Conservation (phyloP, 2,888 invertebrate species). For the Sminthurinus aureus region DNA sequence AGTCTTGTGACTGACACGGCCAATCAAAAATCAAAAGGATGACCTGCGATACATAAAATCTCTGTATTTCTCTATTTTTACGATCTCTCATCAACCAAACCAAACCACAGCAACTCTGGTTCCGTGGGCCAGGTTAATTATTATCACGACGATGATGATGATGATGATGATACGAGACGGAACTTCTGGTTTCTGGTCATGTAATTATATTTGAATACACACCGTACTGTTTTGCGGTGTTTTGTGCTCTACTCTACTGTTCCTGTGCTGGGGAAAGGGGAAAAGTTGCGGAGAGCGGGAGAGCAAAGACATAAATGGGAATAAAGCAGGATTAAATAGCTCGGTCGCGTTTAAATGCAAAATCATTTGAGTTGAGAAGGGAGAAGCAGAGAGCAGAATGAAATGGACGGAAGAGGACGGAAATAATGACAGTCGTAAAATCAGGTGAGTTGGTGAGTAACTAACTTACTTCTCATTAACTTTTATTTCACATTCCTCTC, state of each 20-base stretch:
- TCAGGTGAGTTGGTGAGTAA: constrained; percentile 25
- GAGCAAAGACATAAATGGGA: not conserved
- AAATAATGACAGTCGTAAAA: constrained; percentile 35
- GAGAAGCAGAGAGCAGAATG: not conserved
- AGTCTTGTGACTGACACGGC: not conserved
- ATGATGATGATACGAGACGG: not conserved
- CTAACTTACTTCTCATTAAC: constrained; percentile 31
- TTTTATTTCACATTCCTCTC: constrained; percentile 31
- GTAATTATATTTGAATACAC: not conserved
- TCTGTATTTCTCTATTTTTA: constrained; percentile 10
- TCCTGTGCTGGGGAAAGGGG: not conserved
- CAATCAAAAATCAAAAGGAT: constrained; percentile 6
- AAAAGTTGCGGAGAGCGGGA: not conserved
- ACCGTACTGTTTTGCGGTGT: too few relatives aligned
- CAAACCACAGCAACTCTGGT: not conserved
- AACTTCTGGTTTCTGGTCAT: not conserved
- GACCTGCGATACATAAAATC: not conserved
- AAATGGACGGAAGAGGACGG: constrained; percentile 15
- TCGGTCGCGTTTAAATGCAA: constrained; percentile 17
- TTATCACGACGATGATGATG: not conserved
- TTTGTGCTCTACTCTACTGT: not conserved
- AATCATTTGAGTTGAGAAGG: constrained; percentile 12
- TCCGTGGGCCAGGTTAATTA: constrained; percentile 13
- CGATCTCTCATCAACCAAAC: not conserved
- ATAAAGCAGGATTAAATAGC: constrained; percentile 12